A percentile compares a stretch with the other conserved stretches of the same genome.
These are phyloP conservation scores for Lethrus apterus DNA, from an alignment of 1,140 invertebrate genomes.

Conservation along the genomic window DNA sequence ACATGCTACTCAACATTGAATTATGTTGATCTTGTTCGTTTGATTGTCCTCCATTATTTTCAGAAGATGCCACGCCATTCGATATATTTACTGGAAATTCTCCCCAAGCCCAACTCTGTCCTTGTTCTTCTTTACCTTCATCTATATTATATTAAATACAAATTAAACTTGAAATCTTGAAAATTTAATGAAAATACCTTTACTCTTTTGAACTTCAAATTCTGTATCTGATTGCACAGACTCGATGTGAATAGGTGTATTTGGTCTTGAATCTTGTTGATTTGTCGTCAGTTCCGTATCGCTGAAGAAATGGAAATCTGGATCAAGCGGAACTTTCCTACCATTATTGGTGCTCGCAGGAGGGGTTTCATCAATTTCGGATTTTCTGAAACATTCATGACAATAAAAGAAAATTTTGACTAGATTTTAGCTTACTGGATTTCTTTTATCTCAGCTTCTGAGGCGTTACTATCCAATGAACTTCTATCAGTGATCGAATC, in stretches of 20 bases:
- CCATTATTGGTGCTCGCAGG: constrained; percentile 13
- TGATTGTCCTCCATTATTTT: constrained; percentile 22
- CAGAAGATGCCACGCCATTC: constrained; percentile 24
- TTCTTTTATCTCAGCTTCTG: constrained; percentile 36
- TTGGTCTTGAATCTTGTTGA: constrained; percentile 49
- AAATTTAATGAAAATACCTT: constrained; percentile 39
- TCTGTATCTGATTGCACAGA: constrained; percentile 92
- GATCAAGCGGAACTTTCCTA: constrained; percentile 38
- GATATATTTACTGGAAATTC: constrained; percentile 69
- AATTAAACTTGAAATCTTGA: background rate
- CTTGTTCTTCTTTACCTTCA: constrained; percentile 43
- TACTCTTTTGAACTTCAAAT: constrained; percentile 70
- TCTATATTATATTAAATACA: constrained; percentile 29
- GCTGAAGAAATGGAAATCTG: constrained; percentile 83
- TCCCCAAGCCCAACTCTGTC: constrained; percentile 93
- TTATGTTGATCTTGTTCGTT: constrained; percentile 53
- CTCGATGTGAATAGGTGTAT: constrained; percentile 36
- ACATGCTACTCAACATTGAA: constrained; percentile 82
- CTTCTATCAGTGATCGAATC: constrained; percentile 36
- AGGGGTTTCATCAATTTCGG: constrained; percentile 15
- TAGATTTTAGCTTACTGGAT: constrained; percentile 24
- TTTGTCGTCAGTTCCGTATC: constrained; percentile 74
- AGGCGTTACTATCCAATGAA: constrained; percentile 36
- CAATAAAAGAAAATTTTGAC: background rate
- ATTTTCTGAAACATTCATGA: constrained; percentile 10